These are phyloP conservation scores for Leptodactylus fuscus DNA, from an alignment of 2,113 vertebrate genomes.

Conservation along the genomic window DNA sequence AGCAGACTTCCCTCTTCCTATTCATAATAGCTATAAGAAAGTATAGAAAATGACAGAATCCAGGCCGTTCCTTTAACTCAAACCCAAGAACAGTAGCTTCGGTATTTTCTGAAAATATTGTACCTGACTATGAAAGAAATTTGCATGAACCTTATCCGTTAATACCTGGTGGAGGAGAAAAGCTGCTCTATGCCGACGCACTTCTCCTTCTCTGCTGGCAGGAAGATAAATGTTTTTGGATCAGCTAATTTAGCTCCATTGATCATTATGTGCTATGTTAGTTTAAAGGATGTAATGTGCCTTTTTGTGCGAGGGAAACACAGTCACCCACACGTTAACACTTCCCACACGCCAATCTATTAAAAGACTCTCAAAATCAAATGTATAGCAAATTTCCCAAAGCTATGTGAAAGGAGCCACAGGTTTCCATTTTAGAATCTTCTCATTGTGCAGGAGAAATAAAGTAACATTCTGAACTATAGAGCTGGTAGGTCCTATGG, in stretches of 20 bases:
- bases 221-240: constrained; percentile 36
- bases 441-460: not conserved
- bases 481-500: too few relatives aligned
- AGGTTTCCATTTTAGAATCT: not conserved
- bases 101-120: not conserved
- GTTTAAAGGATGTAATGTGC: constrained; percentile 43
- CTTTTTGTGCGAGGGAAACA: constrained; percentile 44
- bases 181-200: not conserved
- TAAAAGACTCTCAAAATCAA: constrained; percentile 48
- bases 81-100: not conserved
- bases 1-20: too few relatives aligned
- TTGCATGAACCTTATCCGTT: constrained; percentile 17
- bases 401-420: not conserved
- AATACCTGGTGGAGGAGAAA: constrained; percentile 29
- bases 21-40: too few relatives aligned
- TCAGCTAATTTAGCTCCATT: constrained; percentile 45
- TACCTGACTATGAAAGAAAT: not conserved
- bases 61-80: not conserved
- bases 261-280: constrained; percentile 7
- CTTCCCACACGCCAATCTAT: constrained; percentile 48
- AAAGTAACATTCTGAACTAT: too few relatives aligned
- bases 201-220: constrained; percentile 25
- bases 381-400: not conserved
- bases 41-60: too few relatives aligned
- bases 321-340: constrained; percentile 54